Percentiles rank a stretch among this genome's conserved stretches.
These are phyloP conservation scores for Folsomia candida DNA, from an alignment of 2,888 invertebrate genomes.

Conservation along the genomic window DNA sequence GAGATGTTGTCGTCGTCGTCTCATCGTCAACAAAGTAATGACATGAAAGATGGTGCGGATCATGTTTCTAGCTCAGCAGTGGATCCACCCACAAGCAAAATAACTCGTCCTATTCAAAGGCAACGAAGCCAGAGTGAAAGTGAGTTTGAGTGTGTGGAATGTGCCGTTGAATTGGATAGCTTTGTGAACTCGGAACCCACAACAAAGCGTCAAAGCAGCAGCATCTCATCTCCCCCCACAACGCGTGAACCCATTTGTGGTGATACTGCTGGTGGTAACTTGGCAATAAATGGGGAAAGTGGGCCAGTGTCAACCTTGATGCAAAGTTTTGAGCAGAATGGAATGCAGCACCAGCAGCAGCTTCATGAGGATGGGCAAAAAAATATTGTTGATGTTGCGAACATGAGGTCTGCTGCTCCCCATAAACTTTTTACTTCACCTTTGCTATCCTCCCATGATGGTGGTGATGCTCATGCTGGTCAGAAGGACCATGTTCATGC, in stretches of 20 bases:
- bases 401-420: background rate
- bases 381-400: background rate
- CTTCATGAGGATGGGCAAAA: background rate
- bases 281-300: conserved; percentile 38
- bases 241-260: conserved; percentile 25
- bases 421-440: conserved; percentile 13
- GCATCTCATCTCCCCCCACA: conserved; percentile 16
- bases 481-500: background rate
- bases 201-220: conserved; percentile 19
- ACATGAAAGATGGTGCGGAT: background rate
- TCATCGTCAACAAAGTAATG: background rate
- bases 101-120: conserved; percentile 33
- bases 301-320: conserved; percentile 50
- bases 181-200: conserved; percentile 37
- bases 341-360: background rate
- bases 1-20: background rate
- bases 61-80: background rate
- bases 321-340: background rate
- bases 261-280: conserved; percentile 16
- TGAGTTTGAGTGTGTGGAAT: conserved; percentile 44
- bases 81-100: conserved; percentile 14
- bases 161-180: conserved; percentile 42
- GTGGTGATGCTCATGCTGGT: background rate
- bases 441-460: background rate
- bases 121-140: conserved; percentile 47